A percentile compares a stretch with the other conserved stretches of the same genome.
These are phyloP conservation scores for Eulacestoma nigropectus DNA, from an alignment of 2,113 vertebrate genomes.

Conservation along the genomic window DNA sequence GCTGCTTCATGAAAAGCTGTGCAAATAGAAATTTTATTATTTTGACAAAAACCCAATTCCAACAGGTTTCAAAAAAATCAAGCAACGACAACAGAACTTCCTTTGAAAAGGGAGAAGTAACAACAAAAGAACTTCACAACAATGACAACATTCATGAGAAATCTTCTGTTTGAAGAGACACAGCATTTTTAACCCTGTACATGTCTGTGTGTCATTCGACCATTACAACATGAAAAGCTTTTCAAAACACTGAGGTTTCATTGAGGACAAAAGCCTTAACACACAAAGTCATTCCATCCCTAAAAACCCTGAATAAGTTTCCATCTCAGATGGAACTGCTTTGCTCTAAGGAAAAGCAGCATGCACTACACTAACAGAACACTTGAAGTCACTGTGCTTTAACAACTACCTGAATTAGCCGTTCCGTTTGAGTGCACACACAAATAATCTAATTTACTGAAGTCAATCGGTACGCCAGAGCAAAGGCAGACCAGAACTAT, in stretches of 20 bases:
- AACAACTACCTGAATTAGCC: not conserved
- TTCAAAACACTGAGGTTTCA: not conserved
- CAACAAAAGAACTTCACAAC: not conserved
- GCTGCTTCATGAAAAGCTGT: not conserved
- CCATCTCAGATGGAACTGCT: not conserved
- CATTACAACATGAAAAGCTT: not conserved
- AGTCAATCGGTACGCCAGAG: not conserved
- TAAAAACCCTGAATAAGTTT: not conserved
- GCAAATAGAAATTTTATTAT: not conserved
- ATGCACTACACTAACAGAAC: not conserved
- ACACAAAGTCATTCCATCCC: not conserved
- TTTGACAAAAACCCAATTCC: not conserved
- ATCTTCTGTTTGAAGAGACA: not conserved
- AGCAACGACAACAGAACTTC: not conserved
- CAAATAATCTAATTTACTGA: not conserved
- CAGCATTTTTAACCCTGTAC: not conserved
- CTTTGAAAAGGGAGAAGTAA: not conserved
- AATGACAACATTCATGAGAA: not conserved
- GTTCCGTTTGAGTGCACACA: not conserved
- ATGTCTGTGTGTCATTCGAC: not conserved
- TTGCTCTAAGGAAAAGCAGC: not conserved
- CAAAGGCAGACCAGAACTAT: not conserved
- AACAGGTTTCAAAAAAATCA: not conserved
- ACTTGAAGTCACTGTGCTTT: not conserved
- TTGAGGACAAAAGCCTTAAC: not conserved